A percentile compares a stretch with the other conserved stretches of the same genome.
Conservation (phyloP, 2,888 invertebrate species). For the Micropterix aruncella region DNA sequence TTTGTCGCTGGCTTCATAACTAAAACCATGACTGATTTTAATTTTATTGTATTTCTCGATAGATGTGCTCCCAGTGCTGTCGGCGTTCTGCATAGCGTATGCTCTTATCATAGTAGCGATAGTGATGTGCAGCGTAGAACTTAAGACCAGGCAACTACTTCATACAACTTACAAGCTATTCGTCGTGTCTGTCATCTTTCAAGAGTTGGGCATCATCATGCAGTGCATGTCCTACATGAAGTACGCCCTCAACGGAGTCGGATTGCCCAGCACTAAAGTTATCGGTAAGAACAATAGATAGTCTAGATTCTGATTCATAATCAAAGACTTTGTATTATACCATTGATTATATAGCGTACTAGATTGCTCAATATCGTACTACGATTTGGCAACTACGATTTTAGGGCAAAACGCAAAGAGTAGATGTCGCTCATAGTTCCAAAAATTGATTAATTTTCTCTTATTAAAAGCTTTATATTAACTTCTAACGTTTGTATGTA, state of each 20-base stretch:
- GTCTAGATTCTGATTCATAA: too few relatives aligned
- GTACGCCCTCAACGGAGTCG: slow-evolving; percentile 62
- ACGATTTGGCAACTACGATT: too few relatives aligned
- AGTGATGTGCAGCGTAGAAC: slow-evolving; percentile 58
- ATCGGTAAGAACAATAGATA: too few relatives aligned
- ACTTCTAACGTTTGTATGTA: too few relatives aligned
- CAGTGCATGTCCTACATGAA: slow-evolving; percentile 58
- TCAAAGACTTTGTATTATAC: too few relatives aligned
- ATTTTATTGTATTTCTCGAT: slow-evolving; percentile 19
- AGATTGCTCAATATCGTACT: too few relatives aligned
- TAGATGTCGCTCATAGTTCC: too few relatives aligned
- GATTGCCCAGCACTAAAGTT: slow-evolving; percentile 31
- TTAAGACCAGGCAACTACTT: slow-evolving; percentile 65
- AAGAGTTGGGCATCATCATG: slow-evolving; percentile 55
- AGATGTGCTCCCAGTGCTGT: slow-evolving; percentile 78
- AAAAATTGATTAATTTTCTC: too few relatives aligned
- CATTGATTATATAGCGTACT: too few relatives aligned
- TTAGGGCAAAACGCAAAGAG: too few relatives aligned
- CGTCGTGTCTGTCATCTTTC: slow-evolving; percentile 52
- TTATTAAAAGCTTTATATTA: too few relatives aligned
- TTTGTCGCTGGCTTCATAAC: too few relatives aligned
- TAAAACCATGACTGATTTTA: slow-evolving; percentile 1
- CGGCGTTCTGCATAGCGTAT: slow-evolving; percentile 61
- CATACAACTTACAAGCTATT: slow-evolving; percentile 85
- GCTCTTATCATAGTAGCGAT: slow-evolving; percentile 56